These are phyloP conservation scores for Drosophila demipolita DNA, from an alignment of 2,888 invertebrate genomes.

Conservation along the genomic window DNA sequence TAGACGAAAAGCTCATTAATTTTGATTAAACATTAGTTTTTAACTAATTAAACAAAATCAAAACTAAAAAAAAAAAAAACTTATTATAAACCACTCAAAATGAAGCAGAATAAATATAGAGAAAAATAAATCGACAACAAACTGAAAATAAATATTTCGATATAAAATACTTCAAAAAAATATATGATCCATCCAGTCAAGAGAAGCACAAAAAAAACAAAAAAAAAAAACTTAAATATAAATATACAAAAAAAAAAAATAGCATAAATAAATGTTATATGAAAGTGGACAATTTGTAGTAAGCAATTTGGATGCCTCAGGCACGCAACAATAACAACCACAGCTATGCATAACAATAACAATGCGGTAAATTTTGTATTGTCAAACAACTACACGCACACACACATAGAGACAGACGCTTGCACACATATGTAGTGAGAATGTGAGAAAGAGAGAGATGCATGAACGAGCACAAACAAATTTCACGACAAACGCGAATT, in stretches of 20 bases:
- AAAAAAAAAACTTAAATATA: conserved; percentile 6
- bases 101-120: neutral
- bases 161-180: neutral
- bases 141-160: neutral
- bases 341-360: conserved; percentile 22
- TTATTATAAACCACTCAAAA: neutral
- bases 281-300: conserved; percentile 49
- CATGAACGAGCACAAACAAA: conserved; percentile 57
- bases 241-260: conserved; percentile 6
- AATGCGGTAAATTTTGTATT: conserved; percentile 41
- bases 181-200: conserved; percentile 22
- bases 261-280: conserved; percentile 30
- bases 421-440: conserved; percentile 11
- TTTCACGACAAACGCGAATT: conserved; percentile 68
- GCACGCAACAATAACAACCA: conserved; percentile 41
- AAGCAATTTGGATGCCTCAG: conserved; percentile 43
- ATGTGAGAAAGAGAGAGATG: conserved; percentile 22
- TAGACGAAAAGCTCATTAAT: neutral
- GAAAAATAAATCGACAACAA: neutral
- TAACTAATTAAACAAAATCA: conserved; percentile 28
- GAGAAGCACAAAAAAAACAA: conserved; percentile 3
- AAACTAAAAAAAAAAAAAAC: conserved; percentile 11
- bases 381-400: conserved; percentile 44
- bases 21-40: neutral
- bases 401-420: conserved; percentile 2